Conservation (phyloP, 2,888 invertebrate genomes). For the Ptycholaimellus sp. region DNA sequence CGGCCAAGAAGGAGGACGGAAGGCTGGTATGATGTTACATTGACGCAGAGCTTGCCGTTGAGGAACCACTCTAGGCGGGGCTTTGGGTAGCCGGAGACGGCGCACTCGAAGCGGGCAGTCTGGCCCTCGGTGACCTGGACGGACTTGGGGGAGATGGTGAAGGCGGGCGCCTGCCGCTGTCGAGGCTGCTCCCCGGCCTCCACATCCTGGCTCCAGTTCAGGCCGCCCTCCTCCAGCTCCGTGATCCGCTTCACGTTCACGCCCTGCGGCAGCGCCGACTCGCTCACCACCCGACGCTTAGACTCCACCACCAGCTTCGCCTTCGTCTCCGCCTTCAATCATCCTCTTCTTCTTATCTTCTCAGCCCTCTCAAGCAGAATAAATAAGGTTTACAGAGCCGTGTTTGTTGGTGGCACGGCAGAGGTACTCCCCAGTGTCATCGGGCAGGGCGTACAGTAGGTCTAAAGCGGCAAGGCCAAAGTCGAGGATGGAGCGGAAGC, state of each 20-base stretch:
- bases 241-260: constrained; percentile 4
- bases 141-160: constrained; percentile 79
- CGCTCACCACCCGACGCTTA: constrained; percentile 17
- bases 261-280: constrained; percentile 20
- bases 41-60: constrained; percentile 25
- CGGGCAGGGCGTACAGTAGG: constrained; percentile 63
- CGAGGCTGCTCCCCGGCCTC: constrained; percentile 25
- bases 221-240: constrained; percentile 14
- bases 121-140: constrained; percentile 77
- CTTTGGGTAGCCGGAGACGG: constrained; percentile 72
- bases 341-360: constrained; percentile 26
- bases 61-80: constrained; percentile 26
- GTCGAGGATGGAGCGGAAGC: constrained; percentile 57
- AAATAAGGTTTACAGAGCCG: constrained; percentile 14
- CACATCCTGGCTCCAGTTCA: constrained; percentile 17
- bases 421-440: constrained; percentile 50
- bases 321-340: constrained; percentile 9
- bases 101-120: constrained; percentile 84
- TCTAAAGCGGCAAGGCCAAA: constrained; percentile 88
- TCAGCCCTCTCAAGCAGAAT: not conserved
- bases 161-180: constrained; percentile 40
- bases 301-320: not conserved
- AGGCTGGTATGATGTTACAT: no score
- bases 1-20: no score
- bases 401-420: constrained; percentile 39